A percentile compares a stretch with the other conserved stretches of the same genome.
Conservation (phyloP, 2,888 invertebrate species). For the Netelia inedita region DNA sequence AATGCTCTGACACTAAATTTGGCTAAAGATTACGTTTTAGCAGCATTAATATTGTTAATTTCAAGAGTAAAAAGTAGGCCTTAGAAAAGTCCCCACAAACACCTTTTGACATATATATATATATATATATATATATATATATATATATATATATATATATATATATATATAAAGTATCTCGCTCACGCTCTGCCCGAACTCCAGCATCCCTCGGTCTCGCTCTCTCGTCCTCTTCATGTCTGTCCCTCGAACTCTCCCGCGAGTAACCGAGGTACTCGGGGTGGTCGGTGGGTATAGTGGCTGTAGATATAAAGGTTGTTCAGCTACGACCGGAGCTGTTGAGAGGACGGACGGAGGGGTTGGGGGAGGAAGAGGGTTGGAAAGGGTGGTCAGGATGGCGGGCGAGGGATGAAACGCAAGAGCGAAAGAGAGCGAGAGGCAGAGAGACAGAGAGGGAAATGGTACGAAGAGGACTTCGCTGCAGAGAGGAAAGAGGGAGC, state of each 20-base stretch:
- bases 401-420: conserved; percentile 51
- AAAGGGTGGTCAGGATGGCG: conserved; percentile 67
- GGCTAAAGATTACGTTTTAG: too few species aligned
- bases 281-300: conserved; percentile 80
- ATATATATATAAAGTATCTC: neutral
- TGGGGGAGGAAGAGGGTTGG: conserved; percentile 70
- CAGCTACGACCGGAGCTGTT: conserved; percentile 73
- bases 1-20: too few species aligned
- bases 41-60: too few species aligned
- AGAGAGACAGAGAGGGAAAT: conserved; percentile 15
- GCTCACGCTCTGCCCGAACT: conserved; percentile 22
- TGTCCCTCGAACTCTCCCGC: conserved; percentile 70
- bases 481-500: conserved; percentile 39
- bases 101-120: neutral
- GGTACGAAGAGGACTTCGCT: conserved; percentile 52
- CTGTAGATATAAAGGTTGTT: conserved; percentile 84
- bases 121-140: too few species aligned
- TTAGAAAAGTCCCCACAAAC: too few species aligned
- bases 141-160: conserved; percentile 19
- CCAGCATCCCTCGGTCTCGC: conserved; percentile 31
- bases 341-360: conserved; percentile 55
- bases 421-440: conserved; percentile 40
- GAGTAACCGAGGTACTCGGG: conserved; percentile 79
- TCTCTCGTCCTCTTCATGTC: conserved; percentile 69
- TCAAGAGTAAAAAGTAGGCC: too few species aligned